These are phyloP conservation scores for Hapalemur alaotrensis DNA, from an alignment of 2,797 vertebrate species.

Conservation along the genomic window DNA sequence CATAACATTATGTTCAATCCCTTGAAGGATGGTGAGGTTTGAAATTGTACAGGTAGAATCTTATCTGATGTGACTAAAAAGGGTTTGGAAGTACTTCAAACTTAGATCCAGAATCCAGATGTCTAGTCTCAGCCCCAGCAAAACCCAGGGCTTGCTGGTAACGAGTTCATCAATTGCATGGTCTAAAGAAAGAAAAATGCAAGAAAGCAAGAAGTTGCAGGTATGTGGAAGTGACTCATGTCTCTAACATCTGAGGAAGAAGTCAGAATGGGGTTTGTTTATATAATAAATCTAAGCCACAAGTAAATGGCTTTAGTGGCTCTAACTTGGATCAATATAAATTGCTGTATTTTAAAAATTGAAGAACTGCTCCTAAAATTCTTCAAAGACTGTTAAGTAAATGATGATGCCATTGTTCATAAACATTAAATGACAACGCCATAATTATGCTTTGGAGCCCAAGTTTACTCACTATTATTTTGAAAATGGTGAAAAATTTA, in stretches of 20 bases:
- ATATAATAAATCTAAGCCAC: background rate
- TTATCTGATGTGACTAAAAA: slow-evolving; percentile 65
- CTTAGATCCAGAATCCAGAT: slow-evolving; percentile 58
- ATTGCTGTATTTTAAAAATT: background rate
- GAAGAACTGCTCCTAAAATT: background rate
- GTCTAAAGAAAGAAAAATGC: background rate
- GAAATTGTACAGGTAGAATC: slow-evolving; percentile 58
- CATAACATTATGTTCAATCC: background rate
- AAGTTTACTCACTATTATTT: background rate
- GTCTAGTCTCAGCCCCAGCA: background rate
- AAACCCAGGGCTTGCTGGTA: background rate
- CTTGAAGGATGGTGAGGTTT: slow-evolving; percentile 50
- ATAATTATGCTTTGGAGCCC: background rate
- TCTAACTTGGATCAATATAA: background rate
- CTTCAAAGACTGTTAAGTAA: background rate
- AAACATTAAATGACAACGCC: background rate
- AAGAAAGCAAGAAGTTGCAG: background rate
- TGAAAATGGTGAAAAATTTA: background rate
- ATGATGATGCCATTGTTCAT: accelerated
- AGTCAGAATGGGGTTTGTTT: background rate
- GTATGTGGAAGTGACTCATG: background rate
- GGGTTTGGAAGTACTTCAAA: slow-evolving; percentile 63
- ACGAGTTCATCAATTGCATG: background rate
- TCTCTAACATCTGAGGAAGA: background rate
- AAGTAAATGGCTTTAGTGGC: background rate